These are phyloP conservation scores for Caenorhabditis sinica DNA, from an alignment of 2,888 invertebrate species.

Conservation along the genomic window DNA sequence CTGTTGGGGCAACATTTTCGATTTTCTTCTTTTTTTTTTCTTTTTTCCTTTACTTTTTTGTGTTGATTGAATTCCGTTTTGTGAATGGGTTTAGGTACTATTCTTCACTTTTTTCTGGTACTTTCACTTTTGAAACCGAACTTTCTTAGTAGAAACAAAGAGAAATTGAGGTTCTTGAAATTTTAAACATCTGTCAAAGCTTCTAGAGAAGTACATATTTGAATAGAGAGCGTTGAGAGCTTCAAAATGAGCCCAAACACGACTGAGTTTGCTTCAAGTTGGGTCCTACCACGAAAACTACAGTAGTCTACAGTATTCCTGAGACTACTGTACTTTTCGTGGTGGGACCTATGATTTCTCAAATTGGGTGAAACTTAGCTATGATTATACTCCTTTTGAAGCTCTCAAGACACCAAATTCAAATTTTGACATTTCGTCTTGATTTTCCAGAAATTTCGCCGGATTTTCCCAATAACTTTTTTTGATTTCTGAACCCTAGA, in stretches of 20 bases:
- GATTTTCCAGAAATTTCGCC: background rate
- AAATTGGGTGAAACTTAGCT: background rate
- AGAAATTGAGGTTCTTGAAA: background rate
- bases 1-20: constrained; percentile 1
- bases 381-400: background rate
- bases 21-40: background rate
- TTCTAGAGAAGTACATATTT: background rate
- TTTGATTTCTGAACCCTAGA: too few relatives aligned
- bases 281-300: background rate
- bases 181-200: background rate
- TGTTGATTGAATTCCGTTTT: constrained; percentile 17
- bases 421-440: background rate
- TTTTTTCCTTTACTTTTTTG: background rate
- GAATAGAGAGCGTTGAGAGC: background rate
- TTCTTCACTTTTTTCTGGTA: background rate
- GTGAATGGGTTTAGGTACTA: background rate
- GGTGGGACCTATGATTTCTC: background rate
- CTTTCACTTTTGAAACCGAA: background rate
- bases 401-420: background rate
- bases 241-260: constrained; percentile 11
- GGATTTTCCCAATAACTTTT: too few relatives aligned
- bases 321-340: too few relatives aligned
- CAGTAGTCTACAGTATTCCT: background rate
- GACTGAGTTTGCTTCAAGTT: background rate
- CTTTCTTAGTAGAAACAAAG: background rate